These are phyloP conservation scores for Nemapogon koenigi DNA, from an alignment of 2,888 invertebrate genomes.

Conservation along the genomic window DNA sequence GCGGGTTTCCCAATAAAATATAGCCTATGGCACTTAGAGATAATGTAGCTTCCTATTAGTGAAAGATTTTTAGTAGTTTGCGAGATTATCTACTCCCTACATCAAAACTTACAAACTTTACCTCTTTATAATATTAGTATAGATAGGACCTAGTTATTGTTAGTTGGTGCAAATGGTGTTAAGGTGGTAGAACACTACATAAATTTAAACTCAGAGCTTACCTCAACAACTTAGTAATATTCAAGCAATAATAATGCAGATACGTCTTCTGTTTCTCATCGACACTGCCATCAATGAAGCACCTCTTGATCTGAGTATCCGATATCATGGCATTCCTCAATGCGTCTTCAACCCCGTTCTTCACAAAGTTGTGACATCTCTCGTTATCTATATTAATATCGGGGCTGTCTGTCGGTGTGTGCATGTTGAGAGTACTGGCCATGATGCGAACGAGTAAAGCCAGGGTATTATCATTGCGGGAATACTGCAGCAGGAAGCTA, in stretches of 20 bases:
- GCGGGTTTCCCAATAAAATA: too few species aligned
- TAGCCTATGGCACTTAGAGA: too few species aligned
- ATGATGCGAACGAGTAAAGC: constrained; percentile 68
- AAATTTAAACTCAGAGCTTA: constrained; percentile 19
- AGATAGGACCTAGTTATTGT: too few species aligned
- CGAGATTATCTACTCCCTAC: too few species aligned
- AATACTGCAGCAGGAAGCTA: constrained; percentile 66
- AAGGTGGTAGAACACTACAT: too few species aligned
- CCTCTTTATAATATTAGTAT: too few species aligned
- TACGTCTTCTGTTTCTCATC: constrained; percentile 46
- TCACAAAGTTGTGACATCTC: constrained; percentile 28
- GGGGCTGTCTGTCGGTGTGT: constrained; percentile 37
- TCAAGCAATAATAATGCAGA: constrained; percentile 45
- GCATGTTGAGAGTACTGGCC: constrained; percentile 63
- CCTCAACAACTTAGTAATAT: constrained; percentile 48
- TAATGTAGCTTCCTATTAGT: too few species aligned
- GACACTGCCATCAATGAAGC: constrained; percentile 31
- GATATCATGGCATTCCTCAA: constrained; percentile 42
- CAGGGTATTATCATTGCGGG: constrained; percentile 63
- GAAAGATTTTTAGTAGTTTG: too few species aligned
- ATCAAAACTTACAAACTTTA: too few species aligned
- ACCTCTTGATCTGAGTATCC: constrained; percentile 40
- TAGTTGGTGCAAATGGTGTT: too few species aligned
- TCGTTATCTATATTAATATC: constrained; percentile 43
- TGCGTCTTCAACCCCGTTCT: constrained; percentile 45